Conservation (phyloP, 2,888 invertebrate genomes). For the Ennomos fuscantarius region DNA sequence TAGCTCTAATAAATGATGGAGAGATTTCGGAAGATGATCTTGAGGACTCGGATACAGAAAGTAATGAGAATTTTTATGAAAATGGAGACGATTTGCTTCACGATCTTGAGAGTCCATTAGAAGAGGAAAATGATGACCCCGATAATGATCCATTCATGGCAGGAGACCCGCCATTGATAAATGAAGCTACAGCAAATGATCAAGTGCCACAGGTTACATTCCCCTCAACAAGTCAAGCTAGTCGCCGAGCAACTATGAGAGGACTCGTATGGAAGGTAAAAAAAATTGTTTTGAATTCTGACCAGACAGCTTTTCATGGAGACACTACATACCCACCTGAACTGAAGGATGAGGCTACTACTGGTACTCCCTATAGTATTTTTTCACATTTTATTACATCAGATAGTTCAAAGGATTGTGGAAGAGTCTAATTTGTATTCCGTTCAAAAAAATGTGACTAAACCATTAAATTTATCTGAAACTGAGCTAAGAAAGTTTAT, state of each 20-base stretch:
- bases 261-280: constrained; percentile 50
- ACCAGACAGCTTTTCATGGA: constrained; percentile 52
- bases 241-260: constrained; percentile 48
- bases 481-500: constrained; percentile 35
- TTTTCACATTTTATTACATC: no score
- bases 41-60: constrained; percentile 39
- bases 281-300: constrained; percentile 49
- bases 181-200: constrained; percentile 42
- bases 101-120: constrained; percentile 47
- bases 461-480: constrained; percentile 8
- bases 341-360: constrained; percentile 47
- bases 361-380: constrained; percentile 48
- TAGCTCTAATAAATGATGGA: constrained; percentile 39
- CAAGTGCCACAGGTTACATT: constrained; percentile 50
- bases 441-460: constrained; percentile 17
- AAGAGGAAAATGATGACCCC: constrained; percentile 45
- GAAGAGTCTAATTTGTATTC: constrained; percentile 30
- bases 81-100: constrained; percentile 46
- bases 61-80: constrained; percentile 25
- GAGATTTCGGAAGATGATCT: constrained; percentile 1
- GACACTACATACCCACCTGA: constrained; percentile 49
- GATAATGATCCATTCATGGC: constrained; percentile 44
- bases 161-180: constrained; percentile 47
- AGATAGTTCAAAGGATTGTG: constrained; percentile 28
- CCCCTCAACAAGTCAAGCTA: constrained; percentile 49